phyloP scores from a whole-genome alignment of 2,113 vertebrate genomes.

The Chloroceryle aenea region DNA sequence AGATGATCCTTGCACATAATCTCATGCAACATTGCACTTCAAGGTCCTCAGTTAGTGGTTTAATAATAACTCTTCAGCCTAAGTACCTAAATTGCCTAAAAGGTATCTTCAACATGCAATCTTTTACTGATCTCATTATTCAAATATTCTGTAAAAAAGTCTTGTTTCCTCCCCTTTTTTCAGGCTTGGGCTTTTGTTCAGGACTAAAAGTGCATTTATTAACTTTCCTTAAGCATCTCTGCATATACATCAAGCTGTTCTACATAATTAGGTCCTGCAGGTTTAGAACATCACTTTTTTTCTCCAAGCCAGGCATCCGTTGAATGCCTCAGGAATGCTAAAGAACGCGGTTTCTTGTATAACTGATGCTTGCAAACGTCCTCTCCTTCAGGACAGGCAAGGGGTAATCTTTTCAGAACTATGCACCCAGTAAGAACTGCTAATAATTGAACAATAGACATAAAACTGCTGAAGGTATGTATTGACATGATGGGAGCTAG shows the following conservation, averaged over 20 bases:
- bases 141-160: constrained; percentile 43
- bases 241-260: background rate
- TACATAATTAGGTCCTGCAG: background rate
- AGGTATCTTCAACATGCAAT: background rate
- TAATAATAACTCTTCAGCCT: constrained; percentile 67
- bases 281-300: background rate
- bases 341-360: background rate
- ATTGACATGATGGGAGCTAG: background rate
- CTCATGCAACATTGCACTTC: constrained; percentile 80
- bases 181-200: background rate
- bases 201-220: constrained; percentile 1
- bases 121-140: constrained; percentile 40
- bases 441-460: background rate
- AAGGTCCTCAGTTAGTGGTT: constrained; percentile 78
- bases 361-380: background rate
- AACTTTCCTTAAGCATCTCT: background rate
- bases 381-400: background rate
- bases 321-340: background rate
- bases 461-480: background rate
- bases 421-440: background rate
- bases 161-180: background rate
- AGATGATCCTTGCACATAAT: constrained; percentile 80
- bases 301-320: background rate
- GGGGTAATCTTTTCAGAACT: background rate
- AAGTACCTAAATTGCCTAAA: constrained; percentile 46